Percentiles rank a stretch among this genome's conserved stretches.
Conservation (phyloP, 2,113 vertebrate species). For the Eublepharis macularius region DNA sequence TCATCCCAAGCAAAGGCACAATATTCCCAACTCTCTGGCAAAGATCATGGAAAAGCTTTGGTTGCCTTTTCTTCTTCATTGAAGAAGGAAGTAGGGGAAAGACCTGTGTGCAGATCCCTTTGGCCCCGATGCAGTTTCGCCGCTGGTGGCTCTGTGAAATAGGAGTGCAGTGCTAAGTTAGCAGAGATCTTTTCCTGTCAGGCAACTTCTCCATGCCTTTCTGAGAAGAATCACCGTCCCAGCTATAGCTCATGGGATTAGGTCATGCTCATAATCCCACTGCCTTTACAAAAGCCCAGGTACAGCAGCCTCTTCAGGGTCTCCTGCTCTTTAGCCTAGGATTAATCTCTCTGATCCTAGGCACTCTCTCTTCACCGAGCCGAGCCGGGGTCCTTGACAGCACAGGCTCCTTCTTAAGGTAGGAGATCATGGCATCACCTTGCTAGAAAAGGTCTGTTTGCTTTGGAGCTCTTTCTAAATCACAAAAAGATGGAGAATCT, state of each 20-base stretch:
- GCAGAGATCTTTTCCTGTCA: conserved; percentile 23
- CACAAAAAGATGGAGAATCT: conserved; percentile 49
- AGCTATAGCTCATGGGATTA: conserved; percentile 41
- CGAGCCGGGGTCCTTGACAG: neutral
- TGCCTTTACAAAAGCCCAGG: conserved; percentile 15
- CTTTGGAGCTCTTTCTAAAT: conserved; percentile 49
- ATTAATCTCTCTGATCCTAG: conserved; percentile 31
- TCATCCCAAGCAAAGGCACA: conserved; percentile 62
- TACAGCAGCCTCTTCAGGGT: conserved; percentile 38
- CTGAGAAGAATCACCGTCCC: conserved; percentile 47
- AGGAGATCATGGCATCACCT: conserved; percentile 54
- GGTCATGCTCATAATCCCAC: conserved; percentile 23
- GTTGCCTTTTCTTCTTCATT: conserved; percentile 19
- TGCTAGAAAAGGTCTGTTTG: conserved; percentile 36
- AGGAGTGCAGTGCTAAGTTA: conserved; percentile 3
- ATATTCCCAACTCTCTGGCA: conserved; percentile 53
- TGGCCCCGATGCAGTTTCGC: neutral
- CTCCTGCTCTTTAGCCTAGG: conserved; percentile 47
- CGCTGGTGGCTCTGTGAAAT: neutral
- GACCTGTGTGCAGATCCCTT: conserved; percentile 25
- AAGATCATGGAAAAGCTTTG: conserved; percentile 10
- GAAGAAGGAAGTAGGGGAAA: conserved; percentile 28
- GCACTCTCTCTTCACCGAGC: conserved; percentile 2
- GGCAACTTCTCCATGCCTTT: conserved; percentile 41
- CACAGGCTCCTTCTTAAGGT: conserved; percentile 53